A percentile compares a stretch with the other conserved stretches of the same genome.
Evolutionary conservation across 2,797 vertebrate genomes (phyloP).

Genomic region (Rousettus madagascariensis): DNA sequence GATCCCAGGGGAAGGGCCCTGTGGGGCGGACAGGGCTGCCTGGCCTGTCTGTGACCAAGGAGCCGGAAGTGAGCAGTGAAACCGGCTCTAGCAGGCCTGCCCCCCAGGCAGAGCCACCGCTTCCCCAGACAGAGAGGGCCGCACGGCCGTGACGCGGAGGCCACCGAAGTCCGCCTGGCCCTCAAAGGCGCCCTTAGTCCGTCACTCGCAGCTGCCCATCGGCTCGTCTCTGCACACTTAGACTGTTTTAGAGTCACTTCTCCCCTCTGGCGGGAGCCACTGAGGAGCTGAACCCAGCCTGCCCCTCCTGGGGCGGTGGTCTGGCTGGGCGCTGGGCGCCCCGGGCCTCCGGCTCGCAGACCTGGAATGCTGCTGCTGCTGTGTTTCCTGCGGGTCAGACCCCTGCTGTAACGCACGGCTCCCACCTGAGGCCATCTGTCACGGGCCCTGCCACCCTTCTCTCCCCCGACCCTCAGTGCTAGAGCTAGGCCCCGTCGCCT

Average conservation of each 20-base stretch:
- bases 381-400: not conserved
- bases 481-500: not conserved
- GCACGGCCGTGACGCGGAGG: not conserved
- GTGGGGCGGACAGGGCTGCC: rapidly evolving
- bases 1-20: not conserved
- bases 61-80: rapidly evolving
- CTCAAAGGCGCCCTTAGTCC: not conserved
- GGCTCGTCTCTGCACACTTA: not conserved
- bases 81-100: rapidly evolving
- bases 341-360: not conserved
- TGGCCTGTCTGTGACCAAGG: rapidly evolving
- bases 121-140: not conserved
- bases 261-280: not conserved
- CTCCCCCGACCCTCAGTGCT: rapidly evolving
- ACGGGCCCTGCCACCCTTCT: not conserved
- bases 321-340: no score
- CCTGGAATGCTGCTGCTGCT: not conserved
- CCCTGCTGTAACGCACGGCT: not conserved
- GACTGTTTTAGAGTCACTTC: not conserved
- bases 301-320: not conserved
- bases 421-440: not conserved
- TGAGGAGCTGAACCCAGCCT: not conserved
- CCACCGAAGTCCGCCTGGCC: not conserved
- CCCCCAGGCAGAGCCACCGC: rapidly evolving
- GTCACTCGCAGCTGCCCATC: not conserved